phyloP scores from a whole-genome alignment of 2,888 invertebrate genomes.

The Lithophane ornitopus region DNA sequence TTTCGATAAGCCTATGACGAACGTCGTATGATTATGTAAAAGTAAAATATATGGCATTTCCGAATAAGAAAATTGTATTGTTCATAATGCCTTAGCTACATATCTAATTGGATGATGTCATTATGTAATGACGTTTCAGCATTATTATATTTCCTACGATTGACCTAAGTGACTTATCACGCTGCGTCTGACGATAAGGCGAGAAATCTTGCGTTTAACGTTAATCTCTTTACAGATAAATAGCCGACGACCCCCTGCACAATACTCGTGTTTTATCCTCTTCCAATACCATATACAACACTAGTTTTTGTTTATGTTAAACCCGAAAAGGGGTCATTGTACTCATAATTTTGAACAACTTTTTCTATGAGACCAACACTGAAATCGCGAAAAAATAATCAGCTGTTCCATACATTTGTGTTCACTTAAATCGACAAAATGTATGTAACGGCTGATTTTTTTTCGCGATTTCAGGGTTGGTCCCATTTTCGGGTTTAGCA shows the following conservation, averaged over 20 bases:
- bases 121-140: background rate
- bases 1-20: background rate
- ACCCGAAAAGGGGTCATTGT: too few species aligned
- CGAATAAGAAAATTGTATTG: background rate
- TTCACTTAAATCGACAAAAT: too few species aligned
- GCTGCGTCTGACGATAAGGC: slow-evolving; percentile 9
- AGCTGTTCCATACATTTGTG: too few species aligned
- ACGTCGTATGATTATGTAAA: background rate
- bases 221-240: slow-evolving; percentile 7
- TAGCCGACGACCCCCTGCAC: slow-evolving; percentile 39
- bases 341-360: too few species aligned
- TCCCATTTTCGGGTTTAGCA: too few species aligned
- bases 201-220: slow-evolving; percentile 11
- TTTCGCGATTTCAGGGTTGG: too few species aligned
- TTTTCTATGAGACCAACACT: too few species aligned
- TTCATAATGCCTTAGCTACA: background rate
- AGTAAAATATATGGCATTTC: slow-evolving; percentile 1
- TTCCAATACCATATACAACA: background rate
- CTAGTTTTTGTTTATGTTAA: too few species aligned
- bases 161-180: slow-evolving; percentile 31
- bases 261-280: slow-evolving; percentile 1
- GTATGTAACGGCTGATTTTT: too few species aligned
- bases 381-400: too few species aligned
- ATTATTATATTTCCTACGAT: slow-evolving; percentile 36
- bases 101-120: slow-evolving; percentile 29